phyloP scores from a whole-genome alignment of 2,888 invertebrate species.

The Plagodis dolabraria region DNA sequence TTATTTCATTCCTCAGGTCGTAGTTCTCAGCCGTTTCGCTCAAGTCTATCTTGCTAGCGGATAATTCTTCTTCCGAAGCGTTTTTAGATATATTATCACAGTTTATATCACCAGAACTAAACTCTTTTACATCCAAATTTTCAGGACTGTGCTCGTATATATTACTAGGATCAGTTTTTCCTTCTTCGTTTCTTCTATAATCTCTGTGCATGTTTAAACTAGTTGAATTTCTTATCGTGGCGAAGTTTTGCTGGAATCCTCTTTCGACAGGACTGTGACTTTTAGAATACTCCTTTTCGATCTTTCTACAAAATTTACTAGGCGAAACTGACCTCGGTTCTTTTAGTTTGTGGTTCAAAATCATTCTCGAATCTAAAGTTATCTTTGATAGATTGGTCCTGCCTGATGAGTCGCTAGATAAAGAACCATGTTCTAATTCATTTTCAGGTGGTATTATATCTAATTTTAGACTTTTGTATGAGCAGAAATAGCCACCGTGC shows the following conservation, averaged over 20 bases:
- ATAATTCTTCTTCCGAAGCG: constrained; percentile 63
- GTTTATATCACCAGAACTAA: constrained; percentile 55
- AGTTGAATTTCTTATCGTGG: constrained; percentile 60
- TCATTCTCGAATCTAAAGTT: constrained; percentile 62
- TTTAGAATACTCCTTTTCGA: constrained; percentile 75
- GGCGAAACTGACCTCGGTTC: constrained; percentile 76
- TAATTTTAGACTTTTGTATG: constrained; percentile 80
- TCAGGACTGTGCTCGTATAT: constrained; percentile 79
- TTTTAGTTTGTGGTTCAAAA: constrained; percentile 61
- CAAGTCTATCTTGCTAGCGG: constrained; percentile 68
- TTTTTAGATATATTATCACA: constrained; percentile 62
- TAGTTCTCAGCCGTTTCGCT: constrained; percentile 80
- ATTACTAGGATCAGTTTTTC: constrained; percentile 56
- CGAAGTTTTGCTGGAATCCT: constrained; percentile 69
- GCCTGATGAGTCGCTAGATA: constrained; percentile 74
- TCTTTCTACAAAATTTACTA: constrained; percentile 58
- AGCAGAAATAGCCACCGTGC: constrained; percentile 94
- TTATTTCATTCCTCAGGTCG: constrained; percentile 69
- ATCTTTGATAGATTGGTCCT: constrained; percentile 69
- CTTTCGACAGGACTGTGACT: constrained; percentile 78
- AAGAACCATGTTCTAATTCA: constrained; percentile 70
- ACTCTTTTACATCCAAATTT: constrained; percentile 67
- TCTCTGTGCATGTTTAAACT: constrained; percentile 68
- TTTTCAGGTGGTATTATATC: constrained; percentile 78
- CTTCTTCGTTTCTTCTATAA: constrained; percentile 50